Conservation (phyloP, 2,888 invertebrate species). For the Mayetiola destructor region DNA sequence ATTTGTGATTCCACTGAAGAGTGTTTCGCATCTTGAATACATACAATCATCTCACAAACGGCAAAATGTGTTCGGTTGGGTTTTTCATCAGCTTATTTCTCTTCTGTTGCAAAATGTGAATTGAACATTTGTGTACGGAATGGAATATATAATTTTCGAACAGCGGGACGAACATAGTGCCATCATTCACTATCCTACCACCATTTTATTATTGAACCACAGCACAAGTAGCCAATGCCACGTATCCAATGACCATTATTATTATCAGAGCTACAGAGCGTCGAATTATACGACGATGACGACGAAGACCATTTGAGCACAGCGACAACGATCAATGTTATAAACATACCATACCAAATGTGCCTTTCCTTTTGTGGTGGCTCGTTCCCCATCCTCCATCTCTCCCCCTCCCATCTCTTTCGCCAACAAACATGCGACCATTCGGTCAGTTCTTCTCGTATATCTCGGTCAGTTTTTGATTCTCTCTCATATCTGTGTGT, state of each 20-base stretch:
- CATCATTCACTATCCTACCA: not conserved
- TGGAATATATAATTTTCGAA: not conserved
- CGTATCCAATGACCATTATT: too few relatives aligned
- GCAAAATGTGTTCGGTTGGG: not conserved
- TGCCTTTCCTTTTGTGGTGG: too few relatives aligned
- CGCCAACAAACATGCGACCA: constrained; percentile 2
- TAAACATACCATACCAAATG: too few relatives aligned
- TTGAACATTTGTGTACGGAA: not conserved
- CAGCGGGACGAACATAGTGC: not conserved
- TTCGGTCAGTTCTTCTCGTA: not conserved
- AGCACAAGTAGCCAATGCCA: too few relatives aligned
- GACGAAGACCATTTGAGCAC: too few relatives aligned
- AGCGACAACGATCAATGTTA: constrained; percentile 11
- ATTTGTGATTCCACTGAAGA: not conserved
- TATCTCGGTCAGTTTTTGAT: not conserved
- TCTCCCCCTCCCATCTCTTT: too few relatives aligned
- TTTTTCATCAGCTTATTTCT: not conserved
- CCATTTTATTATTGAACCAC: too few relatives aligned
- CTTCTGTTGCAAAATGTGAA: not conserved
- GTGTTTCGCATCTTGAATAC: not conserved
- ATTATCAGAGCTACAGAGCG: too few relatives aligned
- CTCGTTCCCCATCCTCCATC: too few relatives aligned
- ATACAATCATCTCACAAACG: not conserved
- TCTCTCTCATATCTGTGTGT: not conserved
- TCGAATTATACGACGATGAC: too few relatives aligned